These are phyloP conservation scores for Peromyscus leucopus DNA, from an alignment of 2,113 vertebrate species.

Conservation along the genomic window DNA sequence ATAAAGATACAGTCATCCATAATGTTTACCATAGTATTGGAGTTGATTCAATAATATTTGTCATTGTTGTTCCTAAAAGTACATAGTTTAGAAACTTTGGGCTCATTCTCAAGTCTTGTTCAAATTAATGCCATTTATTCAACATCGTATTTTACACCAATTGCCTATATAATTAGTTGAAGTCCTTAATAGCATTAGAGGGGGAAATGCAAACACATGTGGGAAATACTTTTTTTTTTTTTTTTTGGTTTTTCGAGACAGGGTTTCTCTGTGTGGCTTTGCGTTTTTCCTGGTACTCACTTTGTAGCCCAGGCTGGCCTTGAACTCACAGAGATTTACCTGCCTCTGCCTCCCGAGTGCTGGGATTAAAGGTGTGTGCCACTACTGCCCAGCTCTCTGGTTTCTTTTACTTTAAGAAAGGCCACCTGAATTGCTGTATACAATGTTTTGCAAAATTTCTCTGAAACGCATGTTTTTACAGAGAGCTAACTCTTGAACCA, in stretches of 20 bases:
- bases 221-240: neutral
- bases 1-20: neutral
- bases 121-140: constrained; percentile 35
- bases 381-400: neutral
- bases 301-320: too few relatives aligned
- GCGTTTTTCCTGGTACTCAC: too few relatives aligned
- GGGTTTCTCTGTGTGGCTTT: too few relatives aligned
- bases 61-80: neutral
- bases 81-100: neutral
- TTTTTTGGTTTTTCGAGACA: neutral
- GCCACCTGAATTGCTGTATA: neutral
- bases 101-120: neutral
- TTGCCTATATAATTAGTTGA: constrained; percentile 7
- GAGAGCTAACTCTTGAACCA: neutral
- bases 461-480: neutral
- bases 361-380: too few relatives aligned
- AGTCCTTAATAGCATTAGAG: neutral
- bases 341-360: too few relatives aligned
- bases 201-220: neutral
- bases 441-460: constrained; percentile 8
- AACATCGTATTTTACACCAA: neutral
- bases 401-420: neutral
- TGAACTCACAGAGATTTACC: too few relatives aligned
- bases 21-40: neutral
- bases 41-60: neutral